Conservation (phyloP, 2,888 invertebrate genomes). For the Rhagophthalmus giganteus region DNA sequence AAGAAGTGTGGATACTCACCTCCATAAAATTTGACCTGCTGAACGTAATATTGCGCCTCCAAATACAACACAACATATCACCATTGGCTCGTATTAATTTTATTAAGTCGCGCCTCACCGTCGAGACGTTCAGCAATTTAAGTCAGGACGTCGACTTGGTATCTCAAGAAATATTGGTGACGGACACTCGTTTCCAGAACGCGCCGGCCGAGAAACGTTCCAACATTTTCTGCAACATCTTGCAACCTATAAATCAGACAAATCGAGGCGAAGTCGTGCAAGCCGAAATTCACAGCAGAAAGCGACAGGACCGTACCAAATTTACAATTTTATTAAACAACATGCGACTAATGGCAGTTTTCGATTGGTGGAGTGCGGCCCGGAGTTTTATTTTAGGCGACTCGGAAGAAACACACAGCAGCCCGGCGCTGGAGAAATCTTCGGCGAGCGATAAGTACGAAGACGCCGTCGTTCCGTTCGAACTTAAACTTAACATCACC, state of each 20-base stretch:
- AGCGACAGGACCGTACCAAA: conserved; percentile 68
- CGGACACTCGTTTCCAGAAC: conserved; percentile 71
- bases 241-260: conserved; percentile 65
- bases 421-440: conserved; percentile 10
- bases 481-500: conserved; percentile 90
- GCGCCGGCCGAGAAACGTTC: conserved; percentile 71
- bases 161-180: conserved; percentile 84
- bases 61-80: conserved; percentile 60
- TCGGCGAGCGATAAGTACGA: conserved; percentile 24
- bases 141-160: conserved; percentile 91
- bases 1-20: conserved; percentile 74
- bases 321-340: conserved; percentile 91
- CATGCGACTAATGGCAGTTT: conserved; percentile 90
- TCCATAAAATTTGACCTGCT: conserved; percentile 81
- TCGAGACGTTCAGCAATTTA: conserved; percentile 85
- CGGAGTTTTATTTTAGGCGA: conserved; percentile 72
- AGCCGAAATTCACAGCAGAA: conserved; percentile 59
- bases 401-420: conserved; percentile 41
- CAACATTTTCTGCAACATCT: conserved; percentile 87
- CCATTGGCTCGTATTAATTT: conserved; percentile 88
- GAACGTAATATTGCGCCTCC: conserved; percentile 79
- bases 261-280: conserved; percentile 47
- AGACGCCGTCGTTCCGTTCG: conserved; percentile 61
- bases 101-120: conserved; percentile 82
- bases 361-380: conserved; percentile 91